Evolutionary conservation across 2,888 invertebrate species (phyloP).

Genomic region (Pomacea canaliculata): DNA sequence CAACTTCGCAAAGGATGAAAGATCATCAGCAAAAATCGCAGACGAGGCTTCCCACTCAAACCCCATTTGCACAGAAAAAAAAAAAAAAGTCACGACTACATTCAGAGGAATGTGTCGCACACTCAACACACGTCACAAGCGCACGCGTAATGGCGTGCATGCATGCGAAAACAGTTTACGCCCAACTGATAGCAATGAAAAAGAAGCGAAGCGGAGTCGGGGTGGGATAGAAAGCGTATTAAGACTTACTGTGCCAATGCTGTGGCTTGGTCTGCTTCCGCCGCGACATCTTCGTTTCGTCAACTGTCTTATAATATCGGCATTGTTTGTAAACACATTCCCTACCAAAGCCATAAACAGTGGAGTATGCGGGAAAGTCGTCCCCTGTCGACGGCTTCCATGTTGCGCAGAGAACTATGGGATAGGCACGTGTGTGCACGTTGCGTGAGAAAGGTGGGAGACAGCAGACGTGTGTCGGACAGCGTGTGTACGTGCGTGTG

Average conservation of each 20-base stretch:
- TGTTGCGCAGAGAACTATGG: constrained; percentile 54
- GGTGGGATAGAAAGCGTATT: background rate
- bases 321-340: constrained; percentile 40
- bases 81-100: constrained; percentile 24
- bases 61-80: background rate
- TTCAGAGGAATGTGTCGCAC: constrained; percentile 34
- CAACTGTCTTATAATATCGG: constrained; percentile 30
- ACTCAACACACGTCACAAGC: constrained; percentile 43
- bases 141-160: constrained; percentile 60
- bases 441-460: constrained; percentile 27
- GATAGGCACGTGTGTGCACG: constrained; percentile 42
- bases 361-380: constrained; percentile 48
- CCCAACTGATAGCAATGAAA: constrained; percentile 31
- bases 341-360: constrained; percentile 45
- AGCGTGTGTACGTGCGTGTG: background rate
- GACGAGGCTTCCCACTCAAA: background rate
- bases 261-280: constrained; percentile 62
- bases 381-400: constrained; percentile 54
- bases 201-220: constrained; percentile 17
- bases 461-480: background rate
- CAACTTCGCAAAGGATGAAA: constrained; percentile 8
- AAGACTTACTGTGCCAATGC: constrained; percentile 53
- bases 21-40: background rate
- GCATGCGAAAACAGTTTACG: constrained; percentile 53
- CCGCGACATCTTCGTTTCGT: constrained; percentile 55